Conservation (phyloP, 2,797 vertebrate species). For the Atherinosoma microstoma region DNA sequence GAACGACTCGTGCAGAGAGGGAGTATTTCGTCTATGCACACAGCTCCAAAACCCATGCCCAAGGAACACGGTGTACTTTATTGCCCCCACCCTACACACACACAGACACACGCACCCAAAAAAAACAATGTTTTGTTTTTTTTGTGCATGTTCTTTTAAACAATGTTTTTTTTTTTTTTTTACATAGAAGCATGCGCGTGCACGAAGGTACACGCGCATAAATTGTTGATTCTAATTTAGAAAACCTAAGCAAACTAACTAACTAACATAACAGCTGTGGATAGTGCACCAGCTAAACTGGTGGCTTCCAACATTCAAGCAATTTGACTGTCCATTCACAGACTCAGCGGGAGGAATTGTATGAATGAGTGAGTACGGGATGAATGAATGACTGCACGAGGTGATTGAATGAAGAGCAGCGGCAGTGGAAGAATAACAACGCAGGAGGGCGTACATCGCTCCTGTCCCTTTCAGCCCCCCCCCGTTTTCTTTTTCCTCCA, state of each 20-base stretch:
- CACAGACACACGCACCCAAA: not conserved
- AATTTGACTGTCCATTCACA: slow-evolving; percentile 55
- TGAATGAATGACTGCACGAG: slow-evolving; percentile 54
- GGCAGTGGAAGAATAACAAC: slow-evolving; percentile 10
- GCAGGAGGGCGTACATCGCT: slow-evolving; percentile 28
- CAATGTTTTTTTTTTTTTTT: too few relatives aligned
- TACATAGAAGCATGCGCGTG: not conserved
- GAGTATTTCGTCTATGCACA: slow-evolving; percentile 61
- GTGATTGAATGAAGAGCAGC: slow-evolving; percentile 59
- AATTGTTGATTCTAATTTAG: slow-evolving; percentile 18
- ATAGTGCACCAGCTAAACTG: slow-evolving; percentile 10
- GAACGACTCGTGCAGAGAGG: slow-evolving; percentile 54
- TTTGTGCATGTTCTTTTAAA: too few relatives aligned
- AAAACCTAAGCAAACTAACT: not conserved
- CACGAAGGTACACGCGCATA: not conserved
- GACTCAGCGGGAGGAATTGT: slow-evolving; percentile 34
- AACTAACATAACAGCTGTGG: not conserved
- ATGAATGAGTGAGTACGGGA: slow-evolving; percentile 70
- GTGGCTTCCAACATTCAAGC: slow-evolving; percentile 38
- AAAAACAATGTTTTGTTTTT: too few relatives aligned
- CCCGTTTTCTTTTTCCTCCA: slow-evolving; percentile 5
- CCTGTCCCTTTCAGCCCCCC: slow-evolving; percentile 33
- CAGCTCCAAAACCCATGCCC: slow-evolving; percentile 66
- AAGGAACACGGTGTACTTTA: slow-evolving; percentile 69
- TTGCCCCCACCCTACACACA: slow-evolving; percentile 33